Evolutionary conservation across 2,113 vertebrate genomes (phyloP), one percentile per base, ranked within the genome.

Genomic region (Noctilio leporinus): DNA sequence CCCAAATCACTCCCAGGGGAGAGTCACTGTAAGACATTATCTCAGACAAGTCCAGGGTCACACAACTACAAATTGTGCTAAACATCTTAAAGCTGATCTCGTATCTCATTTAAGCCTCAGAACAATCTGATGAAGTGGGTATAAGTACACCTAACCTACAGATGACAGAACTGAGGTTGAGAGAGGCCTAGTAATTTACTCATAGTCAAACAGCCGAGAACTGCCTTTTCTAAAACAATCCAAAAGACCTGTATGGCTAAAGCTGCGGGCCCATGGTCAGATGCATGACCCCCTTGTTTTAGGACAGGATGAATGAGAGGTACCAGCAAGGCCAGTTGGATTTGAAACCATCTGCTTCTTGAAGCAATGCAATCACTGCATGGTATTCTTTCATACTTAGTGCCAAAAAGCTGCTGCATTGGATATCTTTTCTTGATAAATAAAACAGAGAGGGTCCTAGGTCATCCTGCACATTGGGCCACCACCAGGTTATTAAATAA

Each of bases 311-410:
- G 67, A 84, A 33, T 0, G 8, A 53, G 49, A 12, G 33, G 24
- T 12, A 55, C 15, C 62, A 28, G 77, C 28, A 30, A 70, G 14
- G 59, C 26, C 45, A 40, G 30, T 4, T 17, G 57, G 76, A 24
- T 33, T 19, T 28, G 28, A 38, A 87, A 17, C 43, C 26, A 62
- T 43, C 55, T n/a, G 26, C 43, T 51, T 65, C 72, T 55, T 20
- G 10, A 72, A 65, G 73, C 24, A 9, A 3, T 33, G 30, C 11
- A 6, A 19, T 24, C 6, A 15, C 19, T 15, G 16, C 7, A 0
- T 1, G 19, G 45, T 1, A 10, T 33, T 35, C 51, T 72, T 35
- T 17, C 8, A 0, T 3, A 12, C 33, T 19, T 3, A 9, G 14
- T 5, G 45, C 80, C 28, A 0, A 7, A 14, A 85, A 53, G 59